These are phyloP conservation scores for Ammodytes marinus DNA, from an alignment of 2,113 vertebrate genomes.

Conservation along the genomic window DNA sequence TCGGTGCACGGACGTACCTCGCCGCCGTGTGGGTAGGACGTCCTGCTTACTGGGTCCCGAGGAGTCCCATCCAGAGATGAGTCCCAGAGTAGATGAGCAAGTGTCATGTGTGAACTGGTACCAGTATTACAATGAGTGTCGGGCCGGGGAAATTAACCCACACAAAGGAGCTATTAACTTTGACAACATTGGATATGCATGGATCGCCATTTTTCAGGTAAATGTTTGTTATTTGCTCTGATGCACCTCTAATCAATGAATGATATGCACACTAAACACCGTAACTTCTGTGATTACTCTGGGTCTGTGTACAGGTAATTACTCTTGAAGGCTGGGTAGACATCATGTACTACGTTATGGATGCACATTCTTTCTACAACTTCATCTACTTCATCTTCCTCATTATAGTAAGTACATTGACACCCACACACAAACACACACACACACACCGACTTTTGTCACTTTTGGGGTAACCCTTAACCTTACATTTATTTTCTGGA, in stretches of 20 bases:
- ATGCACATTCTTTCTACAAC: slow-evolving; percentile 84
- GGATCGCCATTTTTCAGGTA: slow-evolving; percentile 99
- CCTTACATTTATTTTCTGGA: too few relatives aligned
- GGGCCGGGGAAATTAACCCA: slow-evolving; percentile 92
- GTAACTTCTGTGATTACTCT: slow-evolving; percentile 1
- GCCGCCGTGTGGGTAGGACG: slow-evolving; percentile 86
- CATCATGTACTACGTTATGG: slow-evolving; percentile 85
- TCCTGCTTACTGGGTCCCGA: slow-evolving; percentile 88
- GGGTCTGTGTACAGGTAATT: slow-evolving; percentile 72
- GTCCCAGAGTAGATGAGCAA: slow-evolving; percentile 3
- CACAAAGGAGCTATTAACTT: slow-evolving; percentile 99
- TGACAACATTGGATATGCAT: slow-evolving; percentile 98
- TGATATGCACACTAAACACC: neutral
- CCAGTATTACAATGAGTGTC: slow-evolving; percentile 94
- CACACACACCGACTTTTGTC: neutral
- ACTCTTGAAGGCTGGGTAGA: slow-evolving; percentile 83
- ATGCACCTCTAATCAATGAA: neutral
- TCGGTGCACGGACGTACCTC: slow-evolving; percentile 91
- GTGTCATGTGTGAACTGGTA: slow-evolving; percentile 95
- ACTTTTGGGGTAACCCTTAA: too few relatives aligned
- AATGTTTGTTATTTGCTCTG: neutral
- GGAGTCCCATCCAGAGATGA: slow-evolving; percentile 70
- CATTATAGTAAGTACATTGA: slow-evolving; percentile 78
- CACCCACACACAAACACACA: slow-evolving; percentile 4
- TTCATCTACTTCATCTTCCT: slow-evolving; percentile 85